Conservation (phyloP, 2,888 invertebrate genomes). For the Megastigmus dorsalis region DNA sequence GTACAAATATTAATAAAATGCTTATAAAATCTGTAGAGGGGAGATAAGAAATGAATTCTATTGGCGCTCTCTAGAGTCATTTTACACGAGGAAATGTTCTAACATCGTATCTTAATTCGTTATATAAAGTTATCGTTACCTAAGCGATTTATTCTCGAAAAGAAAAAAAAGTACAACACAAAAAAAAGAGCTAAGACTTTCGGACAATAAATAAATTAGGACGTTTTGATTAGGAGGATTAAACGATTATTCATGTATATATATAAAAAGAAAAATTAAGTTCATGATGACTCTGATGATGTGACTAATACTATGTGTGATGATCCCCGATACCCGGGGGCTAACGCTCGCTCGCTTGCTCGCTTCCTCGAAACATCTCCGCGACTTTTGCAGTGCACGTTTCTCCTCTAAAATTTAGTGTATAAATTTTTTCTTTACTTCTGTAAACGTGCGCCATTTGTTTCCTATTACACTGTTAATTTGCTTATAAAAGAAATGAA, state of each 20-base stretch:
- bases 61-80: conserved; percentile 24
- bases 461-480: no score
- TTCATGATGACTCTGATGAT: conserved; percentile 40
- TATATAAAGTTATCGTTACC: conserved; percentile 26
- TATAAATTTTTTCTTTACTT: neutral
- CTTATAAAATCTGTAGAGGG: conserved; percentile 56
- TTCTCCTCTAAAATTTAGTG: conserved; percentile 14
- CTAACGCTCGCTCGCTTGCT: neutral
- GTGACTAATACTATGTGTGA: conserved; percentile 36
- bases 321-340: conserved; percentile 26
- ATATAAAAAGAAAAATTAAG: conserved; percentile 31
- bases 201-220: conserved; percentile 66
- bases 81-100: conserved; percentile 31
- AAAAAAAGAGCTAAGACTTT: conserved; percentile 47
- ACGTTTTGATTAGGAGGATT: conserved; percentile 62
- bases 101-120: conserved; percentile 21
- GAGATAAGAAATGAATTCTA: conserved; percentile 25
- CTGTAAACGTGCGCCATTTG: conserved; percentile 17
- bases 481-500: conserved; percentile 1
- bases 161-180: conserved; percentile 43
- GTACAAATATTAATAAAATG: conserved; percentile 57
- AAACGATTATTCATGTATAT: conserved; percentile 38
- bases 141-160: conserved; percentile 21
- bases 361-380: conserved; percentile 35
- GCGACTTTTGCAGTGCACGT: neutral